Percentiles rank a stretch among this genome's conserved stretches.
These are phyloP conservation scores for Belonocnema kinseyi DNA, from an alignment of 1,140 invertebrate species.

Conservation along the genomic window DNA sequence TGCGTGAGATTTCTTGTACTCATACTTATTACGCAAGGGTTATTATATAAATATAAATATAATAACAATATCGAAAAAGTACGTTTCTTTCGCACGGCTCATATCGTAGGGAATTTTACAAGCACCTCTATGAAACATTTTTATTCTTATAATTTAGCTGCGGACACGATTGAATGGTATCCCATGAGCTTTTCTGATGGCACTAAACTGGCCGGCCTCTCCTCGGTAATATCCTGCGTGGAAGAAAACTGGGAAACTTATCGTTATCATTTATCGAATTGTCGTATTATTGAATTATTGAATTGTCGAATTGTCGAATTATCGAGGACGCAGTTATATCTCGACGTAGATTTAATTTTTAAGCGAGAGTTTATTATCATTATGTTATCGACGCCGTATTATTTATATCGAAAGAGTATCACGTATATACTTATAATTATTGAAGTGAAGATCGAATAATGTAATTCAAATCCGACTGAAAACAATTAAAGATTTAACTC, in stretches of 20 bases:
- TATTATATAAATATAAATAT: not conserved
- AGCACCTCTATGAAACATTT: constrained; percentile 20
- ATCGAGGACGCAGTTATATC: constrained; percentile 43
- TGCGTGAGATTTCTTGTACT: constrained; percentile 31
- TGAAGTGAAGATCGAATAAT: constrained; percentile 61
- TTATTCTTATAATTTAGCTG: constrained; percentile 29
- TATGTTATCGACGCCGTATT: constrained; percentile 55
- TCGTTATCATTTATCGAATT: constrained; percentile 33
- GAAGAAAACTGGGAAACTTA: constrained; percentile 30
- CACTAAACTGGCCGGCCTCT: constrained; percentile 15
- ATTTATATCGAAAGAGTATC: constrained; percentile 63
- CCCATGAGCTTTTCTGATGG: constrained; percentile 32
- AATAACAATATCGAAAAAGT: constrained; percentile 18
- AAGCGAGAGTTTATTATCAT: constrained; percentile 53
- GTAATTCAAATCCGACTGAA: constrained; percentile 66
- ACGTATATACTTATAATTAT: constrained; percentile 57
- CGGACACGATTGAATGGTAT: constrained; percentile 22
- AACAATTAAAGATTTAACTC: constrained; percentile 67
- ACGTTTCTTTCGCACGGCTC: constrained; percentile 30
- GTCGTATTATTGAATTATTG: constrained; percentile 23
- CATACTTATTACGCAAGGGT: constrained; percentile 26
- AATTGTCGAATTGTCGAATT: constrained; percentile 22
- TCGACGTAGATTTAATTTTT: constrained; percentile 51
- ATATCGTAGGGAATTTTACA: constrained; percentile 26
- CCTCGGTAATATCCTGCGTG: not conserved